A percentile compares a stretch with the other conserved stretches of the same genome.
Evolutionary conservation across 2,888 invertebrate genomes (phyloP).

Genomic region (Leucania comma): DNA sequence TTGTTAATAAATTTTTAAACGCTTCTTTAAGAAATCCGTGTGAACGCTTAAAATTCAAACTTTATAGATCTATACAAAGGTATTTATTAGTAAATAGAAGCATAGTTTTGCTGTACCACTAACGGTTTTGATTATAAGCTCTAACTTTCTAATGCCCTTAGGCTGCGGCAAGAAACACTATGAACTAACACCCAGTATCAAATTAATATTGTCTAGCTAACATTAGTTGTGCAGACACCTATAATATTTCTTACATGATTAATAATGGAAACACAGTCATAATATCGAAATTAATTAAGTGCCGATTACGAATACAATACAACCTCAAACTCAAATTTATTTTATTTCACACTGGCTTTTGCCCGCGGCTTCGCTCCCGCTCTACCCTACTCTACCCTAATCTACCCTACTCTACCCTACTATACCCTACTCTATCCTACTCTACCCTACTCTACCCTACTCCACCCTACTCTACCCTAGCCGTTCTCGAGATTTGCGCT

Average conservation of each 20-base stretch:
- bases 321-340: too few species aligned
- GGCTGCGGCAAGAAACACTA: slow-evolving; percentile 20
- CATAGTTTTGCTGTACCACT: not conserved
- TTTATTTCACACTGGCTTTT: too few species aligned
- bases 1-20: too few species aligned
- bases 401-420: too few species aligned
- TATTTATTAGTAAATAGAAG: not conserved
- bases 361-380: too few species aligned
- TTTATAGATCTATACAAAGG: not conserved
- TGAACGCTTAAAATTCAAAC: not conserved
- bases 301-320: not conserved
- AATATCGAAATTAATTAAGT: not conserved
- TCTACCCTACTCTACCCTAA: too few species aligned
- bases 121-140: slow-evolving; percentile 3
- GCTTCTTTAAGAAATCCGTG: not conserved
- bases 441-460: too few species aligned
- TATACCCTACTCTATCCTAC: too few species aligned
- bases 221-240: not conserved
- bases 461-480: too few species aligned
- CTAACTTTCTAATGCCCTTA: slow-evolving; percentile 25
- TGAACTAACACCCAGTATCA: slow-evolving; percentile 19
- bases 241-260: not conserved
- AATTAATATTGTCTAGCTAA: slow-evolving; percentile 11
- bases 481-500: too few species aligned
- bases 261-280: not conserved